A percentile compares a stretch with the other conserved stretches of the same genome.
Evolutionary conservation across 1,140 invertebrate genomes (phyloP).

Genomic region (Chrysoperla carnea): DNA sequence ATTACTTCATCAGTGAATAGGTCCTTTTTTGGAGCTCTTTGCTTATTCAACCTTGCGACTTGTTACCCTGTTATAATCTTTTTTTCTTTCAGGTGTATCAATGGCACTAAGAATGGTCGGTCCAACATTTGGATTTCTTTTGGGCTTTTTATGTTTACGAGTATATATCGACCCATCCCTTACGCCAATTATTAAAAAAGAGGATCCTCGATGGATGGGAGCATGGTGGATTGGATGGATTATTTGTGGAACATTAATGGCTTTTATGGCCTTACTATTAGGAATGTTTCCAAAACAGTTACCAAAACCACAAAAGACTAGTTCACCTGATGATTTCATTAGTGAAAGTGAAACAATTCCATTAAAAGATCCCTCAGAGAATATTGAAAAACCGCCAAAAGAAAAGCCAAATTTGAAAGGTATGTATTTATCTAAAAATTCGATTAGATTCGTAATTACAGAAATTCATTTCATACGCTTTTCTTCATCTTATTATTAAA

Average conservation of each 20-base stretch:
- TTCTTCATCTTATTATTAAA: no score
- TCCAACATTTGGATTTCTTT: slow-evolving; percentile 33
- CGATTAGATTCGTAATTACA: no score
- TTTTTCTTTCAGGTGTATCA: slow-evolving; percentile 31
- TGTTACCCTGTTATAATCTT: slow-evolving; percentile 3
- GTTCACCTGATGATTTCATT: background rate
- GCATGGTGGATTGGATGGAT: slow-evolving; percentile 57
- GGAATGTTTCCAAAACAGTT: slow-evolving; percentile 37
- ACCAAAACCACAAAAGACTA: slow-evolving; percentile 13
- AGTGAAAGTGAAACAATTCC: background rate
- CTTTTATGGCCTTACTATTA: slow-evolving; percentile 35
- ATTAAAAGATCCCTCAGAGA: no score
- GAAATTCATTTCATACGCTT: no score
- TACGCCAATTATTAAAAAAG: slow-evolving; percentile 38
- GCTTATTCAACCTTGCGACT: slow-evolving; percentile 2
- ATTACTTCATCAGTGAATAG: slow-evolving; percentile 20
- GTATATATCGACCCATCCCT: slow-evolving; percentile 42
- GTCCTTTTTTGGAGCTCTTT: slow-evolving; percentile 14
- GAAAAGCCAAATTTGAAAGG: no score
- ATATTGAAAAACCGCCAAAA: no score
- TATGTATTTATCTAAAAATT: no score
- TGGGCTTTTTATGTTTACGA: slow-evolving; percentile 35
- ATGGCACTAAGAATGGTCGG: slow-evolving; percentile 37
- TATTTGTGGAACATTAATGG: slow-evolving; percentile 33
- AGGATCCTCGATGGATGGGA: slow-evolving; percentile 47